Evolutionary conservation across 2,797 vertebrate genomes (phyloP).

Genomic region (Hybognathus amarus): DNA sequence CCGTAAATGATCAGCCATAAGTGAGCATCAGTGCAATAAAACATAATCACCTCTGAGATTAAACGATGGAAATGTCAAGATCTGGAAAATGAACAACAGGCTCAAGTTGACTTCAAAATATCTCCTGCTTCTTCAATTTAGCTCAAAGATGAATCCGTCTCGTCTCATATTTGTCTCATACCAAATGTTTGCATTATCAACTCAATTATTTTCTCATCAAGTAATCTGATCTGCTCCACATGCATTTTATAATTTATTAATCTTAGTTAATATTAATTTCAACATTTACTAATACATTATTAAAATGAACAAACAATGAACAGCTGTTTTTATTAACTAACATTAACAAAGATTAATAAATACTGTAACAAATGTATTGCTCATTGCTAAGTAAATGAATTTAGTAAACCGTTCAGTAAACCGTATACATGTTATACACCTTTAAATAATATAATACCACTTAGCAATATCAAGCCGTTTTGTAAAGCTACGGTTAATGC

Average conservation of each 20-base stretch:
- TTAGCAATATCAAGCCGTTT: not conserved
- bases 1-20: constrained; percentile 9
- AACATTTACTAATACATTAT: too few relatives aligned
- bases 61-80: constrained; percentile 7
- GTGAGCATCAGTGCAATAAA: not conserved
- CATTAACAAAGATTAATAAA: too few relatives aligned
- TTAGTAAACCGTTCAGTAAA: too few relatives aligned
- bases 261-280: too few relatives aligned
- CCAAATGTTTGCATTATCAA: not conserved
- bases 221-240: too few relatives aligned
- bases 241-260: too few relatives aligned
- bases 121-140: not conserved
- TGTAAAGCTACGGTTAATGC: not conserved
- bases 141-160: not conserved
- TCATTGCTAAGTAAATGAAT: too few relatives aligned
- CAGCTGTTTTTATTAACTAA: too few relatives aligned
- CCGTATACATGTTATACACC: too few relatives aligned
- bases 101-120: not conserved
- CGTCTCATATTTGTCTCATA: not conserved
- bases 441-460: not conserved
- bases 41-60: constrained; percentile 22
- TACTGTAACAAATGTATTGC: too few relatives aligned
- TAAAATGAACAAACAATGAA: too few relatives aligned
- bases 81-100: not conserved
- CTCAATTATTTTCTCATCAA: not conserved